Base-by-base conservation (phyloP, 2,797 vertebrate genomes). In the Notolabrus celidotus region DNA sequence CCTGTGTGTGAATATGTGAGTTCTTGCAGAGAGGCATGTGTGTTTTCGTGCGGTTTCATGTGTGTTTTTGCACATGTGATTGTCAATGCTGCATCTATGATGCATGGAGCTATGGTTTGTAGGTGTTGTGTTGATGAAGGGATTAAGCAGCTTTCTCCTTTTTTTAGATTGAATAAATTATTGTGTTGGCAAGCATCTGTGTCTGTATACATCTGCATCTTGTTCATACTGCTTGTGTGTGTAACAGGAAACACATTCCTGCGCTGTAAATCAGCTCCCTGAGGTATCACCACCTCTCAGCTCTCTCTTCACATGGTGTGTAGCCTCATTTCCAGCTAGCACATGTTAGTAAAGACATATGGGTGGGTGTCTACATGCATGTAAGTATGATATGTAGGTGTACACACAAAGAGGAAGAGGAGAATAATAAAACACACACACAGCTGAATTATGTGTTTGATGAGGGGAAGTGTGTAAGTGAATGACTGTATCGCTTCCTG, bases 91-190 rank as follows among this genome's bases (percentile, higher is more conserved):
- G 36, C 22, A 10, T 36, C 47, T 20, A n/a, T 54, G 36, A 16
- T 50, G 51, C 36, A 63, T 15, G 10, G 20, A 8, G 11, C 23
- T 55, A 10, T 12, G 60, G 7, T 68, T 71, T 39, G 38, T 67
- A 65, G 74, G 63, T 23, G 22, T 55, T 36, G 46, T 47, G 79
- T 77, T 69, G 69, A 81, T 66, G 67, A 53, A 77, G 36, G 50
- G 52, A 68, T 83, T 62, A 77, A 63, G 68, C 29, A 76, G 63
- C 76, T 66, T 38, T 59, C 20, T 72, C 51, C 66, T 60, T 73
- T 80, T 85, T 86, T 74, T 84, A 83, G 81, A 72, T 45, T 57
- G 73, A 74, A 86, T 83, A 83, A 76, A 85, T 84, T 74, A 82
- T 62, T 56, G 23, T 52, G 50, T 64, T 82, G 83, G 82, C 82